phyloP scores from a whole-genome alignment of 2,888 invertebrate genomes.

The Heteropelma amictum region DNA sequence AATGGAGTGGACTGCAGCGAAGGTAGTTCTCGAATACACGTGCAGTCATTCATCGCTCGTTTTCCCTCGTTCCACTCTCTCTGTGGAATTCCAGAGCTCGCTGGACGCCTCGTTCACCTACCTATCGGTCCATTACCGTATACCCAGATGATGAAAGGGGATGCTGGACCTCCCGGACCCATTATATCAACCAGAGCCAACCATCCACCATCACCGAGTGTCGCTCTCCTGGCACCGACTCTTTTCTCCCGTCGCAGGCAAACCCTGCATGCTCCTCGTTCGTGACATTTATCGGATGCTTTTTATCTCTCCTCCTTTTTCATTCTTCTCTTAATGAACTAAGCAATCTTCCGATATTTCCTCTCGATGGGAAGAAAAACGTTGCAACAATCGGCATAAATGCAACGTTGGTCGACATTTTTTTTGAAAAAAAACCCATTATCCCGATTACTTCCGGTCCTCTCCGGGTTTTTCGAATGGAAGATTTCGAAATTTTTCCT shows the following conservation, averaged over 20 bases:
- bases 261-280: constrained; percentile 8
- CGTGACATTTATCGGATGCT: constrained; percentile 11
- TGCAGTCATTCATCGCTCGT: constrained; percentile 7
- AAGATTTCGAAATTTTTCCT: too few relatives aligned
- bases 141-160: constrained; percentile 56
- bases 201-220: constrained; percentile 35
- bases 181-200: constrained; percentile 51
- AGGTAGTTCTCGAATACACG: constrained; percentile 24
- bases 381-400: neutral
- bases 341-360: neutral
- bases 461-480: neutral
- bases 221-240: constrained; percentile 38
- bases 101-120: constrained; percentile 47
- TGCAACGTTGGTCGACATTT: too few relatives aligned
- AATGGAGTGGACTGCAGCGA: constrained; percentile 45
- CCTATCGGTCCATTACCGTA: constrained; percentile 58
- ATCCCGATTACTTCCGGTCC: too few relatives aligned
- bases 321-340: neutral
- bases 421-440: neutral
- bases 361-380: neutral
- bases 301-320: neutral
- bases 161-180: constrained; percentile 52
- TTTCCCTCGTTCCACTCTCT: constrained; percentile 19
- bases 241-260: constrained; percentile 17
- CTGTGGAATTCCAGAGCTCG: constrained; percentile 24